Evolutionary conservation across 1,140 invertebrate genomes (phyloP).

Genomic region (Olivierus martensii): DNA sequence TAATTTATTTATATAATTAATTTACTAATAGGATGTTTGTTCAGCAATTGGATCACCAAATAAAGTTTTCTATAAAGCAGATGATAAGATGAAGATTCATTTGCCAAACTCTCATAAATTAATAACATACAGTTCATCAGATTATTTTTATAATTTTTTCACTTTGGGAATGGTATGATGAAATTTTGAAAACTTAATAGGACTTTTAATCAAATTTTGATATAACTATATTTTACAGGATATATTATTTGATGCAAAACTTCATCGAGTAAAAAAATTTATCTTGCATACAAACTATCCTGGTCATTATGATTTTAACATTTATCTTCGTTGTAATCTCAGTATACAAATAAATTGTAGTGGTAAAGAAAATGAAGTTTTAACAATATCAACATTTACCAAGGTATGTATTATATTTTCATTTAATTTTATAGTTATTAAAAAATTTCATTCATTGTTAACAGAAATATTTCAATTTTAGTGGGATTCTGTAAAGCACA

Average conservation of each 20-base stretch:
- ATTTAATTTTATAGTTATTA: neutral
- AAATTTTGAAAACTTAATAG: neutral
- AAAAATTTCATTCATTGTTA: neutral
- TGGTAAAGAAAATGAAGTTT: neutral
- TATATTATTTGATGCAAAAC: constrained; percentile 87
- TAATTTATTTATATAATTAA: neutral
- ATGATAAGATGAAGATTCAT: constrained; percentile 98
- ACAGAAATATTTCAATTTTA: constrained; percentile 23
- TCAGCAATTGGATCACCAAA: constrained; percentile 56
- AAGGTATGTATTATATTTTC: constrained; percentile 27
- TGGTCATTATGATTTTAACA: constrained; percentile 98
- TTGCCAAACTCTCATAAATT: constrained; percentile 70
- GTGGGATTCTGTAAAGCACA: constrained; percentile 75
- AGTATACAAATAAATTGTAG: neutral
- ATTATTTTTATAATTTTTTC: constrained; percentile 97
- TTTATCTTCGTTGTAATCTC: constrained; percentile 88
- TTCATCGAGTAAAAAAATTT: constrained; percentile 89
- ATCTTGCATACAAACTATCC: constrained; percentile 97
- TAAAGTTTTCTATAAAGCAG: constrained; percentile 83
- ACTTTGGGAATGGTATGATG: constrained; percentile 73
- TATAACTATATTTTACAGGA: too few species aligned
- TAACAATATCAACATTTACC: constrained; percentile 36
- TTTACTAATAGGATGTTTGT: constrained; percentile 47
- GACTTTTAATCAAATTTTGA: too few species aligned
- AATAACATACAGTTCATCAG: constrained; percentile 54